These are phyloP conservation scores for Apotomis capreana DNA, from an alignment of 2,888 invertebrate species.

Conservation along the genomic window DNA sequence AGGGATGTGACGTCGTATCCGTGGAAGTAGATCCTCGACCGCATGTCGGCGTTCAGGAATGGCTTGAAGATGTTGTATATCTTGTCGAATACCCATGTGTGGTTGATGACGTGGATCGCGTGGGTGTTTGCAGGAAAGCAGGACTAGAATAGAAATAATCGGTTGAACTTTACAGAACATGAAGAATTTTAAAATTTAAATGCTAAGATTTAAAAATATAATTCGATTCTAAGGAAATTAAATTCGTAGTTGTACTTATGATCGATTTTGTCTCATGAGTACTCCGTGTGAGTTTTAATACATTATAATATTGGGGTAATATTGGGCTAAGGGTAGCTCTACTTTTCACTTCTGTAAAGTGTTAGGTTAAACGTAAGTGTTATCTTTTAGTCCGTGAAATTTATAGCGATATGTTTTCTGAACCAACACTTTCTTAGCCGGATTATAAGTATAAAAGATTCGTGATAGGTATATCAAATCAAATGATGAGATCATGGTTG, in stretches of 20 bases:
- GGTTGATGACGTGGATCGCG: constrained; percentile 90
- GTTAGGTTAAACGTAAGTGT: no score
- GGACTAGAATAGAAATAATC: constrained; percentile 74
- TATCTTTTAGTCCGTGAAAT: no score
- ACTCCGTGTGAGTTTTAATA: no score
- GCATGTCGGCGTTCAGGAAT: constrained; percentile 87
- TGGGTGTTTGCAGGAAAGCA: constrained; percentile 89
- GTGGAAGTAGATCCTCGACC: constrained; percentile 86
- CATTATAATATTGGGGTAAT: no score
- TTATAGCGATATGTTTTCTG: no score
- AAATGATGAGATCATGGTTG: not conserved
- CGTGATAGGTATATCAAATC: not conserved
- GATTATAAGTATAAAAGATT: not conserved
- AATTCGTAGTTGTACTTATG: no score
- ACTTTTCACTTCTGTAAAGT: no score
- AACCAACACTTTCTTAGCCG: no score
- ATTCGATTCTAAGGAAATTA: not conserved
- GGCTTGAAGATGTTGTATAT: constrained; percentile 91
- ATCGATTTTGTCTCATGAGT: no score
- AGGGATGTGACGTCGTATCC: constrained; percentile 88
- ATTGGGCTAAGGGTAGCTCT: no score
- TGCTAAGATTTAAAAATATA: not conserved
- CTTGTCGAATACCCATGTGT: constrained; percentile 92
- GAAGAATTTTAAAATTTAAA: not conserved
- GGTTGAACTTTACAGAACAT: not conserved